Base-by-base conservation (phyloP, 1,140 invertebrate genomes). In the Euborellia annulipes region DNA sequence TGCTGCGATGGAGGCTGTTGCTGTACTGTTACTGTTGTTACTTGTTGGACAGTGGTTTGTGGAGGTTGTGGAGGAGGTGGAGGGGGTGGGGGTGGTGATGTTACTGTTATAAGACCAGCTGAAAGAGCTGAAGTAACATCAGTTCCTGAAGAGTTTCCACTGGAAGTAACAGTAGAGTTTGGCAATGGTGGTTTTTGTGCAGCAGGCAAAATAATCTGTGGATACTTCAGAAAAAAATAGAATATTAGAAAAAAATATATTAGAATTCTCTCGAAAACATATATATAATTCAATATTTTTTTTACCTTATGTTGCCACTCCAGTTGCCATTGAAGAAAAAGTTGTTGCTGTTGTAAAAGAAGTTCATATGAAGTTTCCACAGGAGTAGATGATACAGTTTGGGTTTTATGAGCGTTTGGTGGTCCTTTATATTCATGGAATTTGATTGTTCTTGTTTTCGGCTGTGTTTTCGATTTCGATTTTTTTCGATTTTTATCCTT, bases 371-470 rank as follows among this genome's bases (percentile, higher is more conserved):
- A 83, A 1, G 87, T 91, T 63, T 92, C 87, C 46, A 60, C 56
- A 13, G 65, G 62, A 4, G 67, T 58, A 2, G 69, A 68, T 18
- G 62, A 62, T 23, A 54, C 49, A 1, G 41, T 50, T 16, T 62
- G 58, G 27, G 72, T 71, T 54, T 89, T 83, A 57, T 91, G 76
- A 17, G 85, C 85, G 66, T 83, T 94, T 45, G 91, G 89, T 34
- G 92, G 92, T 43, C 91, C 91, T 67, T 95, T 96, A 63, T 97
- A 96, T 62, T 97, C 93, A 62, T 97, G 92, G 65, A 97, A 97
- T 69, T 97, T 97, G 48, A 96, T 93, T 36, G 82, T 88, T 48
- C 87, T 78, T 2, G 87, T 77, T 62, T 95, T 95, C 0, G 79
- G 75, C 47, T 77, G 70, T 3, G 79, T 73, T 58, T 87, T 84